A percentile compares a stretch with the other conserved stretches of the same genome.
These are phyloP conservation scores for Drosophila subquinaria DNA, from an alignment of 2,888 invertebrate species.

Conservation along the genomic window DNA sequence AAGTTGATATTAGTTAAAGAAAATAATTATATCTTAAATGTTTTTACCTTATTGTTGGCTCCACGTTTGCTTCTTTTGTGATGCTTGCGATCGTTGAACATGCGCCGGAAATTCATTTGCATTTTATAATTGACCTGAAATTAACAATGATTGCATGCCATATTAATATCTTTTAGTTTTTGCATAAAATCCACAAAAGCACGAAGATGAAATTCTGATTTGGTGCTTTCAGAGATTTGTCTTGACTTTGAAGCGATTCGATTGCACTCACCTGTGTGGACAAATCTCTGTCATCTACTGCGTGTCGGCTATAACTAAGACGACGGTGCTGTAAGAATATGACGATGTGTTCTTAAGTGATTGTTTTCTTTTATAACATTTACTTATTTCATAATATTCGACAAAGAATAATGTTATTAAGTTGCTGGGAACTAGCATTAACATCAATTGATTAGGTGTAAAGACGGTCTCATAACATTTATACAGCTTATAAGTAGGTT, in stretches of 20 bases:
- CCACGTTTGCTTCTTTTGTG: conserved; percentile 93
- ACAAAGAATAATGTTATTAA: conserved; percentile 37
- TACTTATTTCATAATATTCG: conserved; percentile 30
- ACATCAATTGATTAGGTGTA: conserved; percentile 59
- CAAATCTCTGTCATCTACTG: conserved; percentile 94
- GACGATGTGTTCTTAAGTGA: conserved; percentile 47
- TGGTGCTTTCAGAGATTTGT: conserved; percentile 67
- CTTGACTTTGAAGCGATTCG: conserved; percentile 20
- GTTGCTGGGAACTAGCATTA: conserved; percentile 57
- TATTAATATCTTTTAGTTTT: not conserved
- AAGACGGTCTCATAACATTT: conserved; percentile 67
- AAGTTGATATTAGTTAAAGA: too few relatives aligned
- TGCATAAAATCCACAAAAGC: conserved; percentile 24
- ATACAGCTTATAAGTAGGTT: conserved; percentile 55
- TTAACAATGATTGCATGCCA: not conserved
- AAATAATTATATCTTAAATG: not conserved
- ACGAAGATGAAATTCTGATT: conserved; percentile 4
- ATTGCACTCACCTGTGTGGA: conserved; percentile 89
- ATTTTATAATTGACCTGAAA: conserved; percentile 92
- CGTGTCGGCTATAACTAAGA: conserved; percentile 95
- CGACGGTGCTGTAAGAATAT: conserved; percentile 91
- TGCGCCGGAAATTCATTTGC: conserved; percentile 94
- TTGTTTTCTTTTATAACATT: conserved; percentile 23
- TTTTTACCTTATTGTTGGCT: conserved; percentile 90
- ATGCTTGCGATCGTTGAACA: conserved; percentile 94